phyloP scores from a whole-genome alignment of 1,140 invertebrate genomes.

The Penaeus indicus region DNA sequence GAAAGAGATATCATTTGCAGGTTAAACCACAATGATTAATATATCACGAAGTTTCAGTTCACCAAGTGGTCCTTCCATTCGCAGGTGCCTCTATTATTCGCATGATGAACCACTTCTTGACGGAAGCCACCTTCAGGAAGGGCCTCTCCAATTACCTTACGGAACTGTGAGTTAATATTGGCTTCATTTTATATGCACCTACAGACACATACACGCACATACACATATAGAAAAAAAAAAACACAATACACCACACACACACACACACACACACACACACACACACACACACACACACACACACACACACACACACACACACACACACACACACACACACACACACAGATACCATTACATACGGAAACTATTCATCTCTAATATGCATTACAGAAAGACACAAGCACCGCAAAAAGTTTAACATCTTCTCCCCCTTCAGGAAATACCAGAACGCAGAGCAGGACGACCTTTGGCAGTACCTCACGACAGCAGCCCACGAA shows the following conservation, averaged over 20 bases:
- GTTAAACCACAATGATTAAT: too few species aligned
- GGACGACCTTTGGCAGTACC: slow-evolving; percentile 85
- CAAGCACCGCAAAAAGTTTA: too few species aligned
- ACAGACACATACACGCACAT: too few species aligned
- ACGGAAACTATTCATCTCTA: too few species aligned
- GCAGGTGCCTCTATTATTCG: slow-evolving; percentile 89
- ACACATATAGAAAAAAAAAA: too few species aligned
- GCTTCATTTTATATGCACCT: too few species aligned
- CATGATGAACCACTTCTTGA: slow-evolving; percentile 95
- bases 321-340: background rate
- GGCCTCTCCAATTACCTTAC: slow-evolving; percentile 85
- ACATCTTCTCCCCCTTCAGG: background rate
- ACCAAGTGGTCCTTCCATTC: slow-evolving; percentile 62
- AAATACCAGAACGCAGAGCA: slow-evolving; percentile 80
- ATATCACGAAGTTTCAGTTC: background rate
- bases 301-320: background rate
- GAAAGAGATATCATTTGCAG: too few species aligned
- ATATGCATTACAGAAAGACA: too few species aligned
- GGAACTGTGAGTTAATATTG: slow-evolving; percentile 64
- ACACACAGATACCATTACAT: background rate
- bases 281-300: background rate
- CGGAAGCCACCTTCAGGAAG: slow-evolving; percentile 83
- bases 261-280: background rate
- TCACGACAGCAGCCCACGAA: slow-evolving; percentile 70
- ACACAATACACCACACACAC: too few species aligned